Base-by-base conservation (phyloP, 2,113 vertebrate genomes). In the Colius striatus region DNA sequence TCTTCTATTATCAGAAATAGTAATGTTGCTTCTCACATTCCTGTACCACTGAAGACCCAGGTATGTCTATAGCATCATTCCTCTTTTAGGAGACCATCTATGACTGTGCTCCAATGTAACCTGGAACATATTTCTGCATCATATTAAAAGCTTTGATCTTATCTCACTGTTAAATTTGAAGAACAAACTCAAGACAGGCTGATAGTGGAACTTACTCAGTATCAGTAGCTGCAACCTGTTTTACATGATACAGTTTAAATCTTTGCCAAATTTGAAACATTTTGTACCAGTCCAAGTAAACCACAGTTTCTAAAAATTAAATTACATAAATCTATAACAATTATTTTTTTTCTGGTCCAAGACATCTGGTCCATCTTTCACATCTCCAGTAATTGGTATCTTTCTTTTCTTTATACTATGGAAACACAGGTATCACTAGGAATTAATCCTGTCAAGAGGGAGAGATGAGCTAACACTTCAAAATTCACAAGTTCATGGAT, bases 41-140 rank as follows among this genome's bases (percentile, higher is more conserved):
- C 4, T 0, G 1, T 50, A 55, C 4, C 3, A 53, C 5, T 61
- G 48, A 66, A 81, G 14, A 45, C 2, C 12, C 16, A 45, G 6
- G 26, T 19, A 61, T 50, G 3, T n/a, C 10, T 34, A 38, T 2
- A 47, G 20, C 26, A 67, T 60, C 38, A 76, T 6, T 63, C 9
- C 70, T 15, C 30, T 60, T 58, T 11, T 9, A n/a, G 25, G 2
- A 72, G 5, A 36, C 8, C 2, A 1, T 32, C 36, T 48, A n/a
- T 75, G 38, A n/a, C 6, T 36, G 12, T 55, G 7, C 32, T 89
- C 21, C 87, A 51, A 54, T 60, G 16, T 89, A 65, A 60, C 9
- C 26, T 36, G 16, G 7, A 47, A 12, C 2, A 41, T 14, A 3
- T 38, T 84, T 84, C 50, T 81, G 13, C 6, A 84, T 38, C 13